Conservation (phyloP, 2,888 invertebrate species). For the Heliconius charithonia region DNA sequence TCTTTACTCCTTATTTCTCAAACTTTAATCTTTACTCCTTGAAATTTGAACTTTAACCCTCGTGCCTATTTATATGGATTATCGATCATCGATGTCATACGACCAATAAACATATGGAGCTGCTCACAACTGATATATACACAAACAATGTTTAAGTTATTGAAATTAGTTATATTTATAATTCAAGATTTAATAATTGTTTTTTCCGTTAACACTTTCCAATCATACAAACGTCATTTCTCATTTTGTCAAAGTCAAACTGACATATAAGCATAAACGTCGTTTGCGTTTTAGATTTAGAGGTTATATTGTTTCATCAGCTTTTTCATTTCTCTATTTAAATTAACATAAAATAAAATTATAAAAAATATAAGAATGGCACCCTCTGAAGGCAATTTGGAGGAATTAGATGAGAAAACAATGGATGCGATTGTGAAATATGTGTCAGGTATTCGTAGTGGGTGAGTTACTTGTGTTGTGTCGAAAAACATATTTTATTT, state of each 20-base stretch:
- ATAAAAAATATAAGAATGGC: constrained; percentile 37
- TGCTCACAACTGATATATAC: too few species aligned
- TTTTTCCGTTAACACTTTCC: not conserved
- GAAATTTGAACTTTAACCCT: too few species aligned
- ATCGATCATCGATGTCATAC: too few species aligned
- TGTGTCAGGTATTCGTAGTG: constrained; percentile 63
- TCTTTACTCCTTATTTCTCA: too few species aligned
- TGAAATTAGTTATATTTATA: not conserved
- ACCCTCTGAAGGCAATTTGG: constrained; percentile 38
- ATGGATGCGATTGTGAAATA: constrained; percentile 66
- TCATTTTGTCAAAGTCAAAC: not conserved
- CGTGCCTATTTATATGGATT: too few species aligned
- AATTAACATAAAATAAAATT: not conserved
- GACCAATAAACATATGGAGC: too few species aligned
- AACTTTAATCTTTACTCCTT: too few species aligned
- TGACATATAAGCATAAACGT: constrained; percentile 20
- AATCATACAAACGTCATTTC: not conserved
- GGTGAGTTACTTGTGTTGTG: constrained; percentile 56
- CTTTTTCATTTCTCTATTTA: constrained; percentile 5
- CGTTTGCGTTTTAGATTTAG: not conserved
- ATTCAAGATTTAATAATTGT: not conserved
- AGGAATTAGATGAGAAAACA: constrained; percentile 62
- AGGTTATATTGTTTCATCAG: constrained; percentile 25
- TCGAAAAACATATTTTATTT: constrained; percentile 2
- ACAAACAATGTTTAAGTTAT: too few species aligned